phyloP scores from a whole-genome alignment of 2,888 invertebrate genomes.

The Calameuta idolon region DNA sequence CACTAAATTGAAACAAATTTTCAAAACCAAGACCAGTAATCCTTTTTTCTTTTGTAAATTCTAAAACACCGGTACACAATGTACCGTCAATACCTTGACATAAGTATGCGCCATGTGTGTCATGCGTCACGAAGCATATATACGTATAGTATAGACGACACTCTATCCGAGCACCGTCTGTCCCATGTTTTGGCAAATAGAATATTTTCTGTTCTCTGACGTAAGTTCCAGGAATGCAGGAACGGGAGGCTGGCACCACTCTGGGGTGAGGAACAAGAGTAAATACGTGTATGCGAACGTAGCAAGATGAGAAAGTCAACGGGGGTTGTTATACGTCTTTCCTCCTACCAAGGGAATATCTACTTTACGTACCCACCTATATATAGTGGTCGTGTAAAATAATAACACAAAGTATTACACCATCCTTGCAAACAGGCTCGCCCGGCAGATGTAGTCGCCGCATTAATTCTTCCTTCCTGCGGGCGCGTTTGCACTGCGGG shows the following conservation, averaged over 20 bases:
- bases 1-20: neutral
- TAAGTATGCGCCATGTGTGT: neutral
- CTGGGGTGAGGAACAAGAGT: slow-evolving; percentile 19
- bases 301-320: slow-evolving; percentile 26
- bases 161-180: neutral
- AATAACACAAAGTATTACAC: slow-evolving; percentile 9
- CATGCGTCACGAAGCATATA: neutral
- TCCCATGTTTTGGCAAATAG: slow-evolving; percentile 44
- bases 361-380: neutral
- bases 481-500: neutral
- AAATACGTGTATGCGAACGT: slow-evolving; percentile 27
- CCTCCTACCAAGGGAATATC: neutral
- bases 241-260: neutral
- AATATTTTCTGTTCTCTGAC: slow-evolving; percentile 44
- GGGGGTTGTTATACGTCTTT: slow-evolving; percentile 18
- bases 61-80: neutral
- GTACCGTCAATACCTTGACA: neutral
- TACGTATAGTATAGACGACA: slow-evolving; percentile 3
- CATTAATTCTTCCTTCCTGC: slow-evolving; percentile 4
- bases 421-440: slow-evolving; percentile 4
- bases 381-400: neutral
- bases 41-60: neutral
- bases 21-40: neutral
- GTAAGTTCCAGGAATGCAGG: slow-evolving; percentile 32
- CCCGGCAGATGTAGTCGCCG: slow-evolving; percentile 5